phyloP scores from a whole-genome alignment of 2,888 invertebrate genomes.

The Ormyrus nitidulus region DNA sequence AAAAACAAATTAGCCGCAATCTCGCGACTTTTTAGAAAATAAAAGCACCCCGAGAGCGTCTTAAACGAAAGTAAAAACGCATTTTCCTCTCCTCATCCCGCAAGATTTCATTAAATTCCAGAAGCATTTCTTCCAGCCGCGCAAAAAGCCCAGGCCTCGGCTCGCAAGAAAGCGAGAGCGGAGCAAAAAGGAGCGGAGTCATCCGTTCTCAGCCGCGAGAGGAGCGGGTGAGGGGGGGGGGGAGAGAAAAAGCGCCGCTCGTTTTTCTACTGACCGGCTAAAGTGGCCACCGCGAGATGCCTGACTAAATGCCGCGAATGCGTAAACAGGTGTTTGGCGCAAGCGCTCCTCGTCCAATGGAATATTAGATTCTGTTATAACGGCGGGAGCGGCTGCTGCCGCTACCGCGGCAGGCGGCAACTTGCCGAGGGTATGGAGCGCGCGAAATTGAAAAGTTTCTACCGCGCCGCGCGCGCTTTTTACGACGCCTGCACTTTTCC shows the following conservation, averaged over 20 bases:
- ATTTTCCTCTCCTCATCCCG: not conserved
- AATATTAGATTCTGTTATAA: slow-evolving; percentile 43
- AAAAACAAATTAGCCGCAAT: too few species aligned
- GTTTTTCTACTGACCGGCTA: not conserved
- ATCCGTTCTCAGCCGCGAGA: not conserved
- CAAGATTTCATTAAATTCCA: slow-evolving; percentile 19
- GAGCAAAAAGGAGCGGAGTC: not conserved
- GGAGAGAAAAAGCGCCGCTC: not conserved
- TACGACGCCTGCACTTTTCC: not conserved
- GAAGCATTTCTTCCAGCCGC: not conserved
- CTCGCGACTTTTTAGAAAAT: too few species aligned
- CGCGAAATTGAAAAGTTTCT: slow-evolving; percentile 46
- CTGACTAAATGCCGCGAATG: slow-evolving; percentile 37
- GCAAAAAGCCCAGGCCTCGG: not conserved
- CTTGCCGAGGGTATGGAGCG: not conserved
- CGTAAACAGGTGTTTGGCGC: slow-evolving; percentile 51
- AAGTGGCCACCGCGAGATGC: slow-evolving; percentile 20
- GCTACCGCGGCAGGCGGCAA: not conserved
- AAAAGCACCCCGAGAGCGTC: too few species aligned
- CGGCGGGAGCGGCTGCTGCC: not conserved
- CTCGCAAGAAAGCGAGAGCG: not conserved
- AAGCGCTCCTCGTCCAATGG: slow-evolving; percentile 9
- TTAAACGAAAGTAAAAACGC: not conserved
- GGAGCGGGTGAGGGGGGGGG: too few species aligned
- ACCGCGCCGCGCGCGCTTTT: not conserved